Conservation (phyloP, 1,140 invertebrate species). For the Nephila pilipes region DNA sequence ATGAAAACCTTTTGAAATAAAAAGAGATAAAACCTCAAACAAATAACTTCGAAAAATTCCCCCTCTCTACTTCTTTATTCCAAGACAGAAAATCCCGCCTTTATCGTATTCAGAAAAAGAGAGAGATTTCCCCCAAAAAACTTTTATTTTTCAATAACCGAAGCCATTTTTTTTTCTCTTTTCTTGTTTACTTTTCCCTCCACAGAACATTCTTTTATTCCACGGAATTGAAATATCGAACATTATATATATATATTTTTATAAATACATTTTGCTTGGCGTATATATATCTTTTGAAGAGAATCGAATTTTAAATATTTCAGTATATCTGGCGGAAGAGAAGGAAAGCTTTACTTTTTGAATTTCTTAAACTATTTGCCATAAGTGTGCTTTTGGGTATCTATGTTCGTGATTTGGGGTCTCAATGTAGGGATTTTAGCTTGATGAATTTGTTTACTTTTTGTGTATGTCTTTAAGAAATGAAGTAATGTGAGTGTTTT, state of each 20-base stretch:
- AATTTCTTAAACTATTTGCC: not conserved
- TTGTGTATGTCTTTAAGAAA: not conserved
- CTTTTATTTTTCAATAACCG: conserved; percentile 41
- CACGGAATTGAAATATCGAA: not conserved
- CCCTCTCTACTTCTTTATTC: conserved; percentile 7
- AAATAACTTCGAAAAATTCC: conserved; percentile 24
- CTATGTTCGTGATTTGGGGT: not conserved
- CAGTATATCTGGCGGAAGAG: not conserved
- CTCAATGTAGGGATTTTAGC: not conserved
- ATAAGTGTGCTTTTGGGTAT: conserved; percentile 22
- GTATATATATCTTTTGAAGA: conserved; percentile 6
- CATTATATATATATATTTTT: not conserved
- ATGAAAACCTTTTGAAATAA: not conserved
- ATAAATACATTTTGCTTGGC: not conserved
- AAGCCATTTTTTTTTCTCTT: not conserved
- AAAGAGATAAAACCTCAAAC: conserved; percentile 16
- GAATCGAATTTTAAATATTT: conserved; percentile 51
- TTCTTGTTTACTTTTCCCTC: not conserved
- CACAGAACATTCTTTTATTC: conserved; percentile 25
- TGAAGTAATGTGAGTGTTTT: too few species aligned
- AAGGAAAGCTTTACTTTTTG: not conserved
- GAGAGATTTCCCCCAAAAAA: not conserved
- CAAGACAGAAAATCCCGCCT: conserved; percentile 4
- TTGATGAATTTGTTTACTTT: not conserved
- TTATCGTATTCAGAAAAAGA: conserved; percentile 45